Evolutionary conservation across 2,888 invertebrate genomes (phyloP).

Genomic region (Calliopum simillimum): DNA sequence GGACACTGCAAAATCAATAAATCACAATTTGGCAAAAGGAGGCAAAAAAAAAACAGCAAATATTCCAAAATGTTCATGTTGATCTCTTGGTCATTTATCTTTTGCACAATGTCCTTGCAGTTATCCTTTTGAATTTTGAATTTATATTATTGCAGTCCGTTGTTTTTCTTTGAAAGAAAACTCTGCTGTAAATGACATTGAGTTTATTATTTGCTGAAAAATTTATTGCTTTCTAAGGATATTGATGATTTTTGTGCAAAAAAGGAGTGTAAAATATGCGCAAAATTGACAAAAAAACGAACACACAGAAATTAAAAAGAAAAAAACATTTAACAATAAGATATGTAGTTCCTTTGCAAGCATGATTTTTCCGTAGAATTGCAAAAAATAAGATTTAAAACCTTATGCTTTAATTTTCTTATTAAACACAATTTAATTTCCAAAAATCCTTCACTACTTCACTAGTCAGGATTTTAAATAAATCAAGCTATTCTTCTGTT

Average conservation of each 20-base stretch:
- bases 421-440: no score
- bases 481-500: no score
- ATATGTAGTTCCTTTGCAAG: no score
- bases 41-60: background rate
- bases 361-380: no score
- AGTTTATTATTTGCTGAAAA: background rate
- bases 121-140: background rate
- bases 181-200: background rate
- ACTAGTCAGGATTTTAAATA: no score
- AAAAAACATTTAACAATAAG: background rate
- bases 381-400: no score
- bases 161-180: no score
- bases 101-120: background rate
- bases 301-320: background rate
- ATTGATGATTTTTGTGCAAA: background rate
- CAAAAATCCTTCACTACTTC: no score
- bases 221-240: background rate
- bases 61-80: background rate
- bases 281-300: background rate
- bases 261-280: no score
- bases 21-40: background rate
- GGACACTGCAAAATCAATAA: background rate
- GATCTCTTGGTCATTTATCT: slow-evolving; percentile 4
- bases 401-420: no score
- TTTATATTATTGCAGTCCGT: background rate